phyloP scores from a whole-genome alignment of 1,140 invertebrate species.

The Drosophila eugracilis region DNA sequence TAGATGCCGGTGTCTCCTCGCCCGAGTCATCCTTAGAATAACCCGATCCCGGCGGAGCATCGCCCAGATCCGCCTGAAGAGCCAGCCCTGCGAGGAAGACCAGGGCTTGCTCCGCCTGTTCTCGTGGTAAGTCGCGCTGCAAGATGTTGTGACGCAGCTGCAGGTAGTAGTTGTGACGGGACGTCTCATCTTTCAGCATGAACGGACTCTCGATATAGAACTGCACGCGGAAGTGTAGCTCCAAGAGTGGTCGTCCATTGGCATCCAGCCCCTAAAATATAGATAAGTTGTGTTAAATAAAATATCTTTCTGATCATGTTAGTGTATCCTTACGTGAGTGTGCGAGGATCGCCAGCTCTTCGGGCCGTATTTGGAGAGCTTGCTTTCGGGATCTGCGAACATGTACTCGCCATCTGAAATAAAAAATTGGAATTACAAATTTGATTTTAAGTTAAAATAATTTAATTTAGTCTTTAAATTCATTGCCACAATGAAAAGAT shows the following conservation, averaged over 20 bases:
- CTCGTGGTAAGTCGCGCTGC: constrained; percentile 88
- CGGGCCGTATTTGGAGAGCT: constrained; percentile 97
- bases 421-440: not conserved
- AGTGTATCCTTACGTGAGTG: constrained; percentile 90
- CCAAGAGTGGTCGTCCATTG: constrained; percentile 94
- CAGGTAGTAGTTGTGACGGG: constrained; percentile 96
- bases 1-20: constrained; percentile 20
- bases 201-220: constrained; percentile 96
- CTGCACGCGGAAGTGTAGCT: constrained; percentile 96
- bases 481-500: no score
- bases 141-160: constrained; percentile 96
- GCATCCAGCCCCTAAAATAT: constrained; percentile 92
- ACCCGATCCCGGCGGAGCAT: constrained; percentile 85
- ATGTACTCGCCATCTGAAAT: constrained; percentile 96
- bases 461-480: not conserved
- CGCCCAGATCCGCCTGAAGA: constrained; percentile 95
- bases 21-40: constrained; percentile 27
- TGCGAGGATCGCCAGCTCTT: constrained; percentile 97
- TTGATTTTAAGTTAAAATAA: not conserved
- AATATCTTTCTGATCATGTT: not conserved
- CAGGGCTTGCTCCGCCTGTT: constrained; percentile 89
- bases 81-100: constrained; percentile 94
- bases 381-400: constrained; percentile 96
- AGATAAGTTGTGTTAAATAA: not conserved
- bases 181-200: constrained; percentile 94